phyloP scores from a whole-genome alignment of 2,888 invertebrate species.

The Cataglyphis livida region DNA sequence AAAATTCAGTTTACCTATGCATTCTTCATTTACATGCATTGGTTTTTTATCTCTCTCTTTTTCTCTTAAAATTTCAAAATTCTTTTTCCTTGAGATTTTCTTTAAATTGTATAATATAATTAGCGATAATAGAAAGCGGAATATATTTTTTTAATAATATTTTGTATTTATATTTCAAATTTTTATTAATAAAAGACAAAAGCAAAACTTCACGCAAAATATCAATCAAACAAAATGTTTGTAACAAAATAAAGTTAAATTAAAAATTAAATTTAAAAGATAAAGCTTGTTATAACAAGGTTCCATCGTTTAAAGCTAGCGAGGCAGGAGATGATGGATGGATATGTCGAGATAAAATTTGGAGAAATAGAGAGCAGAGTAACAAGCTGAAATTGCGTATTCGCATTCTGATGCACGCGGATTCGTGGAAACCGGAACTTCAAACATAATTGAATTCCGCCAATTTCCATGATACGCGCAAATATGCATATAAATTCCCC shows the following conservation, averaged over 20 bases:
- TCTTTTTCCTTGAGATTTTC: background rate
- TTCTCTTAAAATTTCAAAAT: background rate
- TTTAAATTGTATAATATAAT: background rate
- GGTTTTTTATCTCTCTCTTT: background rate
- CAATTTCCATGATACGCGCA: background rate
- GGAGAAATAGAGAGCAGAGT: background rate
- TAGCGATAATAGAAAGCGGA: background rate
- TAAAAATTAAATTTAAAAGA: slow-evolving; percentile 24
- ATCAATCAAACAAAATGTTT: background rate
- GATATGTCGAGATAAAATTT: slow-evolving; percentile 19
- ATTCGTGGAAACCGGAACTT: background rate
- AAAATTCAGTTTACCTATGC: background rate
- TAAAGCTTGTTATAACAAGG: background rate
- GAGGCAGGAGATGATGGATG: background rate
- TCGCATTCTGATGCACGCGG: background rate
- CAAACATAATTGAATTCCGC: background rate
- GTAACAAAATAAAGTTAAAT: background rate
- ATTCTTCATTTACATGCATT: slow-evolving; percentile 5
- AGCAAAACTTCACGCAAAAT: background rate
- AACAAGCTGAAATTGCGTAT: slow-evolving; percentile 16
- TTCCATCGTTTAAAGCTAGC: background rate
- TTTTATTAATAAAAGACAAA: background rate
- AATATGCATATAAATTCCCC: background rate
- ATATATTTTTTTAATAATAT: background rate
- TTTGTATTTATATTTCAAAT: background rate